These are phyloP conservation scores for Panagrolaimus sp. DNA, from an alignment of 1,140 invertebrate species.

Conservation along the genomic window DNA sequence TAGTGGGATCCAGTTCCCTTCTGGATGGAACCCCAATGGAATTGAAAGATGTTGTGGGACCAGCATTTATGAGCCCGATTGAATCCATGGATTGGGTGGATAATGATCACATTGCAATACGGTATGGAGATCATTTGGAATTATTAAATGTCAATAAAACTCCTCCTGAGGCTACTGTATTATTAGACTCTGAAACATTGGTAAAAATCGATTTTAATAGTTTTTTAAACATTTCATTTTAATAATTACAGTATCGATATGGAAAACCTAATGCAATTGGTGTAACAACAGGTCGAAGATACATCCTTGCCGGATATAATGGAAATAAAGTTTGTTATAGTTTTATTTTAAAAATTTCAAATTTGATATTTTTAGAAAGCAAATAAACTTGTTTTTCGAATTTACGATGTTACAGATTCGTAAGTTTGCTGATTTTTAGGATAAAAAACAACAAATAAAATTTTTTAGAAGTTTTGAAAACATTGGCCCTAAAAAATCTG, in stretches of 20 bases:
- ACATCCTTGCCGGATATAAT: not conserved
- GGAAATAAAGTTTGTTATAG: not conserved
- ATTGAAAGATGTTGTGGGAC: constrained; percentile 31
- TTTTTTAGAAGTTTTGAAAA: constrained; percentile 43
- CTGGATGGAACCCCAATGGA: constrained; percentile 23
- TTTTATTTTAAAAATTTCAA: not conserved
- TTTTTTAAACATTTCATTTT: too few relatives aligned
- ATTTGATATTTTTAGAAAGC: not conserved
- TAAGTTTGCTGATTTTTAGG: not conserved
- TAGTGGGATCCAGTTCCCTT: constrained; percentile 29
- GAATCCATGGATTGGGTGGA: constrained; percentile 46
- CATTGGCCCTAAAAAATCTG: constrained; percentile 44
- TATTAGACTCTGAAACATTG: constrained; percentile 31
- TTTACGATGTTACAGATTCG: constrained; percentile 10
- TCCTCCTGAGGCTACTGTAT: constrained; percentile 20
- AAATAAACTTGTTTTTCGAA: not conserved
- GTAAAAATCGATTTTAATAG: constrained; percentile 7
- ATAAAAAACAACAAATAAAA: not conserved
- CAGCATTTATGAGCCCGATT: constrained; percentile 33
- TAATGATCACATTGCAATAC: constrained; percentile 30
- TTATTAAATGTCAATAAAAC: constrained; percentile 32
- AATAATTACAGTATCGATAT: not conserved
- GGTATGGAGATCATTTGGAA: constrained; percentile 31
- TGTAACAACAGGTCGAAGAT: not conserved
- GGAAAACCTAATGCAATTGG: not conserved